These are phyloP conservation scores for Gasterosteus nipponicus DNA, from an alignment of 2,113 vertebrate genomes.

Conservation along the genomic window DNA sequence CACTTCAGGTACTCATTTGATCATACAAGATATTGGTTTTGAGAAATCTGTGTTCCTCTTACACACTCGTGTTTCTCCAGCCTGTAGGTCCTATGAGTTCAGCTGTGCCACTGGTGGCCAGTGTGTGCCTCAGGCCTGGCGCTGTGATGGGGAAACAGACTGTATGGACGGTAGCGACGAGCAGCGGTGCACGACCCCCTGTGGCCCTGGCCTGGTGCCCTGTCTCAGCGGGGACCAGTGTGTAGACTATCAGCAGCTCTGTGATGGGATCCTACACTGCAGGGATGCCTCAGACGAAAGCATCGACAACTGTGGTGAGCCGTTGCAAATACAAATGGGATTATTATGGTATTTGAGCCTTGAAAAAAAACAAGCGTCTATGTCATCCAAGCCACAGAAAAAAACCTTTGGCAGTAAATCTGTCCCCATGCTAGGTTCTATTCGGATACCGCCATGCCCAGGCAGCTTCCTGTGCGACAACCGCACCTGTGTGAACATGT, in stretches of 20 bases:
- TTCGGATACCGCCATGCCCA: conserved; percentile 77
- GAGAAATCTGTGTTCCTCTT: neutral
- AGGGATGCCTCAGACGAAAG: conserved; percentile 80
- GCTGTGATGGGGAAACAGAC: conserved; percentile 89
- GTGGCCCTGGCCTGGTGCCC: conserved; percentile 75
- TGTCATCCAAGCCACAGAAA: neutral
- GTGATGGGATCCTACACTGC: conserved; percentile 81
- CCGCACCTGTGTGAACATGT: conserved; percentile 82
- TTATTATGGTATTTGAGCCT: neutral
- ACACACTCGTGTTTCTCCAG: conserved; percentile 4
- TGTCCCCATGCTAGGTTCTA: conserved; percentile 76
- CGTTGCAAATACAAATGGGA: neutral
- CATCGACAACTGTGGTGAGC: conserved; percentile 81
- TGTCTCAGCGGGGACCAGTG: conserved; percentile 82
- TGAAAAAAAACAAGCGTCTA: neutral
- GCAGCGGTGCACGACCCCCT: conserved; percentile 56
- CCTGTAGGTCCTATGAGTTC: conserved; percentile 83
- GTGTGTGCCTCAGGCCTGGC: conserved; percentile 87
- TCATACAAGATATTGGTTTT: neutral
- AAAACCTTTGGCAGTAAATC: neutral
- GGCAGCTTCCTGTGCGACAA: conserved; percentile 83
- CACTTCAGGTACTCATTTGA: conserved; percentile 37
- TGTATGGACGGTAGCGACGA: conserved; percentile 87
- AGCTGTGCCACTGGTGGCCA: conserved; percentile 81
- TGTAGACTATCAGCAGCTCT: conserved; percentile 79